These are phyloP conservation scores for Kradibia gibbosae DNA, from an alignment of 1,140 invertebrate species.

Conservation along the genomic window DNA sequence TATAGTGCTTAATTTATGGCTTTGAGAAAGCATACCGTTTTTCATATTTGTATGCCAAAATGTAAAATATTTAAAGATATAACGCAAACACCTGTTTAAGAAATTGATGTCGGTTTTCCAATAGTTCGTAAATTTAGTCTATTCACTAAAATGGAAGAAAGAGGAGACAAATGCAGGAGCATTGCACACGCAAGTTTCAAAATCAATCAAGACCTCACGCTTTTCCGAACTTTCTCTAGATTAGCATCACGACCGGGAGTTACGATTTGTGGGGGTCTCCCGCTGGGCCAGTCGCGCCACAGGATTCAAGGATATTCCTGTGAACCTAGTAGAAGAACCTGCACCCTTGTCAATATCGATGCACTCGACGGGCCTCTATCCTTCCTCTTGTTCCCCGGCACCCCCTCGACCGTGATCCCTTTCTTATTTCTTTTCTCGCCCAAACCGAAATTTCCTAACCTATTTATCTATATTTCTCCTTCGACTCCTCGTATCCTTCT, in stretches of 20 bases:
- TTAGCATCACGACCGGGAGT: conserved; percentile 70
- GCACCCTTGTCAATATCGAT: conserved; percentile 74
- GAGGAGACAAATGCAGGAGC: background rate
- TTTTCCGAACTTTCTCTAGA: conserved; percentile 72
- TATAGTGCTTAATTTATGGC: too few relatives aligned
- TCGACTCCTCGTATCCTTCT: conserved; percentile 21
- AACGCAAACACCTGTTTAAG: background rate
- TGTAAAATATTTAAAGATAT: background rate
- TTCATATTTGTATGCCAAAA: background rate
- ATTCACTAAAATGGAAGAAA: background rate
- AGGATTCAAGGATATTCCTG: conserved; percentile 39
- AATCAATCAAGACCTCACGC: conserved; percentile 60
- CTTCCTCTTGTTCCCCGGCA: conserved; percentile 47
- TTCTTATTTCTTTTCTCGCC: background rate
- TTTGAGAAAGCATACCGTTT: too few relatives aligned
- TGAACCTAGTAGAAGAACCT: conserved; percentile 61
- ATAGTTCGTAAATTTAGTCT: background rate
- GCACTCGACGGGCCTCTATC: conserved; percentile 58
- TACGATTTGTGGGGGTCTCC: conserved; percentile 70
- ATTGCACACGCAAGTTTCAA: conserved; percentile 39
- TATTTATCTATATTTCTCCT: conserved; percentile 41
- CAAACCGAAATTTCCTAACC: conserved; percentile 36
- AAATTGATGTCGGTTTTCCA: background rate
- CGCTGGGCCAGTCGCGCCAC: conserved; percentile 60
- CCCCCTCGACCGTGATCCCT: background rate